Percentiles rank a stretch among this genome's conserved stretches.
These are phyloP conservation scores for Mormyrops attenuatus DNA, from an alignment of 2,797 vertebrate species.

Conservation along the genomic window DNA sequence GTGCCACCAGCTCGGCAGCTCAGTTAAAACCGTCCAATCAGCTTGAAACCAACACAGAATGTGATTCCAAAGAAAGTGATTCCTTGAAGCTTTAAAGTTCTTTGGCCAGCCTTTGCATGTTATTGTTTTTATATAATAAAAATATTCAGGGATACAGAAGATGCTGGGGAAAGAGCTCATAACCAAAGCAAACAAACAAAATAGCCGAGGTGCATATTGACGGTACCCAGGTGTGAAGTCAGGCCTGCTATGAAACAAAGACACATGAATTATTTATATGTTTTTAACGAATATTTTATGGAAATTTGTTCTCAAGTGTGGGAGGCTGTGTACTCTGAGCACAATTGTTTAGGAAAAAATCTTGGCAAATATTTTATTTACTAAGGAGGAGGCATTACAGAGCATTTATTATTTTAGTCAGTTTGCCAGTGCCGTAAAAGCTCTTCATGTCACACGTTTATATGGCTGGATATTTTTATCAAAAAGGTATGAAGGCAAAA, in stretches of 20 bases:
- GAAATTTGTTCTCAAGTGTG: slow-evolving; percentile 60
- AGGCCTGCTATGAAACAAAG: slow-evolving; percentile 56
- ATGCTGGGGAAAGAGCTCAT: background rate
- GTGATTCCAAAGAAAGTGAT: background rate
- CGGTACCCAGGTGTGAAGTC: slow-evolving; percentile 57
- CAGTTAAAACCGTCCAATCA: background rate
- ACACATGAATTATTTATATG: slow-evolving; percentile 65
- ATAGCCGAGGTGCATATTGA: slow-evolving; percentile 39
- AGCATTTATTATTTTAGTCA: background rate
- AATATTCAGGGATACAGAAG: background rate
- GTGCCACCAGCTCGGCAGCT: background rate
- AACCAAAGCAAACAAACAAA: slow-evolving; percentile 21
- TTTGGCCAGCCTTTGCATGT: background rate
- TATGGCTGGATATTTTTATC: background rate
- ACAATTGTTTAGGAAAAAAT: slow-evolving; percentile 42
- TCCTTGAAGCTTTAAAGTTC: background rate
- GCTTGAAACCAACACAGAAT: background rate
- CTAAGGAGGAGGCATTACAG: background rate
- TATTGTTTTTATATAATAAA: background rate
- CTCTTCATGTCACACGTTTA: background rate
- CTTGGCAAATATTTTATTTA: slow-evolving; percentile 21
- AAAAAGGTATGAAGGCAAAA: background rate
- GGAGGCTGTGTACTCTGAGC: slow-evolving; percentile 56
- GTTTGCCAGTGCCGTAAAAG: background rate
- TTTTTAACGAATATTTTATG: slow-evolving; percentile 62